Evolutionary conservation across 2,797 vertebrate species (phyloP).

Genomic region (Xiphophorus birchmanni): DNA sequence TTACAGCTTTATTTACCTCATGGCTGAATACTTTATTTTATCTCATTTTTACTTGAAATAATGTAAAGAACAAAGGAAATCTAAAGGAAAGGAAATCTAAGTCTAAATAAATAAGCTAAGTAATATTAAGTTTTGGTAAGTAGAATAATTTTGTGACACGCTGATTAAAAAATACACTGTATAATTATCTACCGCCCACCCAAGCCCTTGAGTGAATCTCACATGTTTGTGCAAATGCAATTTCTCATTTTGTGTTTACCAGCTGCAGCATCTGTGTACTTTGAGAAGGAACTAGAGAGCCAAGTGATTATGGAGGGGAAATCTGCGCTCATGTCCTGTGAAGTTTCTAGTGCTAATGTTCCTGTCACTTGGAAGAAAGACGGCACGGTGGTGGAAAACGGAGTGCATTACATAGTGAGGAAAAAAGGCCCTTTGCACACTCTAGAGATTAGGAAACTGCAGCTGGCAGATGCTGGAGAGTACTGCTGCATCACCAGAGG

Average conservation of each 20-base stretch:
- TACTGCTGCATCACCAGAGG: constrained; percentile 85
- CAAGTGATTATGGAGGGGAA: constrained; percentile 83
- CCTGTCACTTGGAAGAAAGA: constrained; percentile 88
- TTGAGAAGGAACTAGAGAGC: constrained; percentile 82
- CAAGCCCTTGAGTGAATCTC: neutral
- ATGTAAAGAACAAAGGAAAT: neutral
- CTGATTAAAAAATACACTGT: neutral
- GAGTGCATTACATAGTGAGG: constrained; percentile 79
- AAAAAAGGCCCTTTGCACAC: constrained; percentile 75
- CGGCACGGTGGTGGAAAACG: constrained; percentile 74
- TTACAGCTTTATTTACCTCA: neutral
- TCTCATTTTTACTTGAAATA: neutral
- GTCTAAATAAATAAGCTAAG: neutral
- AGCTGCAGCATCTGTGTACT: constrained; percentile 82
- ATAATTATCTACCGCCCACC: neutral
- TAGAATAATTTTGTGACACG: neutral
- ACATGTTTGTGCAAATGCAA: neutral
- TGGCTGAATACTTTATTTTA: neutral
- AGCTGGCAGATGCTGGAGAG: constrained; percentile 80
- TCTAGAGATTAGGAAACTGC: constrained; percentile 76
- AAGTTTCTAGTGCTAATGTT: constrained; percentile 81
- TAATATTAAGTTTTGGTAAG: neutral
- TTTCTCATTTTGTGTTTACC: constrained; percentile 9
- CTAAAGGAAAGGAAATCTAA: no score
- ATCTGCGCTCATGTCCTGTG: constrained; percentile 81